Evolutionary conservation across 1,140 invertebrate species (phyloP), one percentile per base, ranked within the genome.

Genomic region (Acromyrmex charruanus): DNA sequence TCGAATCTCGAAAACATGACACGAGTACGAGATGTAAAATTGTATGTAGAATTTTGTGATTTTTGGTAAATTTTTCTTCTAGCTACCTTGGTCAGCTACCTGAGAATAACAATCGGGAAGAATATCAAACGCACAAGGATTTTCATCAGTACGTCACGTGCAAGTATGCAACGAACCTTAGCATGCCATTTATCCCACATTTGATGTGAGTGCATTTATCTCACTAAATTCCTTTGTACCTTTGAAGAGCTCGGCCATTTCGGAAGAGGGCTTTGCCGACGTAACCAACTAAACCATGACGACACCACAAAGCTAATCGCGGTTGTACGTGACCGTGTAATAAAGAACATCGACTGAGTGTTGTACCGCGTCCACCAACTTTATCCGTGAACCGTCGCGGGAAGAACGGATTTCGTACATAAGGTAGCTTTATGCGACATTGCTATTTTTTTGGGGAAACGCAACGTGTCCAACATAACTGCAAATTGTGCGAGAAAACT

Each of bases 291-390:
- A 87, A 82, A 80, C 88, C 77, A 25, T 71, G 51, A 82, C 66
- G 68, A 74, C n/a, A 68, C 58, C 69, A 69, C 77, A 86, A 89
- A 89, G 84, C 84, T 61, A 82, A 80, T 86, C 87, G 77, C 39
- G 85, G 65, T 89, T 80, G 84, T 89, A 89, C 88, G 77, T 86
- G 88, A 87, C 88, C 88, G 44, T 69, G 84, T 69, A 89, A 87
- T 89, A 89, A 89, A 89, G 88, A 89, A 89, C 88, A 81, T 87
- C 84, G 69, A 12, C 63, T 31, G 72, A 82, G 58, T 86, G 84
- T 87, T 75, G 77, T 65, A 87, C 77, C 63, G 84, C 69, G 63
- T 87, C 81, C 77, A 53, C 75, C 49, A 87, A 87, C 88, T 88
- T 89, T 75, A 66, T 86, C 74, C 53, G 53, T 6, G 63, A 39